Evolutionary conservation across 2,888 invertebrate genomes (phyloP).

Genomic region (Macaria notata): DNA sequence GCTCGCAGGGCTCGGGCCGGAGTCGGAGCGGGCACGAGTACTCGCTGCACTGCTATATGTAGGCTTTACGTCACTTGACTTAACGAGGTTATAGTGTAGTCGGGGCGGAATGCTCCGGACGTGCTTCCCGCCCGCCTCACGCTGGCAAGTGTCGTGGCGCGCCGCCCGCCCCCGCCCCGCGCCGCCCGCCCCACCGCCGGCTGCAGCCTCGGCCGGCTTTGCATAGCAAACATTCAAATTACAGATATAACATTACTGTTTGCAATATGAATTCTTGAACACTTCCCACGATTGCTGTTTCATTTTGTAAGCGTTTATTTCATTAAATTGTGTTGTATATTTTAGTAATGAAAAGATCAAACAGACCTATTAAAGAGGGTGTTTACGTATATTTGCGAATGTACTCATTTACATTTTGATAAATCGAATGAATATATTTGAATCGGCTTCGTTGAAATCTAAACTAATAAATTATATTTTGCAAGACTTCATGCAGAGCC

Average conservation of each 20-base stretch:
- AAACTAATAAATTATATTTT: too few species aligned
- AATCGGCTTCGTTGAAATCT: too few species aligned
- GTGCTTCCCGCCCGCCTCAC: constrained; percentile 66
- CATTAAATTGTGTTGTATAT: too few species aligned
- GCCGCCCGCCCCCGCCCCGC: constrained; percentile 51
- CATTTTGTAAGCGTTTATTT: not conserved
- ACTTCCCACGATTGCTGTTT: not conserved
- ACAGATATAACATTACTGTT: constrained; percentile 44
- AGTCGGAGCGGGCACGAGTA: too few species aligned
- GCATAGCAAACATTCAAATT: constrained; percentile 49
- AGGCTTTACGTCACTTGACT: constrained; percentile 67
- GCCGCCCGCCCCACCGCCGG: constrained; percentile 43
- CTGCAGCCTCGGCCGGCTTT: constrained; percentile 56
- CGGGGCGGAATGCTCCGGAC: constrained; percentile 47
- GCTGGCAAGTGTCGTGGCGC: constrained; percentile 75
- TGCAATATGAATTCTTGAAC: not conserved
- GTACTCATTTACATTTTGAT: too few species aligned
- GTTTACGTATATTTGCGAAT: too few species aligned
- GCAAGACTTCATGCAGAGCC: too few species aligned
- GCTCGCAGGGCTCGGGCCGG: constrained; percentile 12
- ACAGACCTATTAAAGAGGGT: too few species aligned
- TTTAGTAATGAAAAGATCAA: too few species aligned
- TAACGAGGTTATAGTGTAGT: constrained; percentile 69
- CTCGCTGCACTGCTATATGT: constrained; percentile 46
- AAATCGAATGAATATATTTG: too few species aligned